Base-by-base conservation (phyloP, 2,113 vertebrate genomes). In the Phyllostomus discolor region DNA sequence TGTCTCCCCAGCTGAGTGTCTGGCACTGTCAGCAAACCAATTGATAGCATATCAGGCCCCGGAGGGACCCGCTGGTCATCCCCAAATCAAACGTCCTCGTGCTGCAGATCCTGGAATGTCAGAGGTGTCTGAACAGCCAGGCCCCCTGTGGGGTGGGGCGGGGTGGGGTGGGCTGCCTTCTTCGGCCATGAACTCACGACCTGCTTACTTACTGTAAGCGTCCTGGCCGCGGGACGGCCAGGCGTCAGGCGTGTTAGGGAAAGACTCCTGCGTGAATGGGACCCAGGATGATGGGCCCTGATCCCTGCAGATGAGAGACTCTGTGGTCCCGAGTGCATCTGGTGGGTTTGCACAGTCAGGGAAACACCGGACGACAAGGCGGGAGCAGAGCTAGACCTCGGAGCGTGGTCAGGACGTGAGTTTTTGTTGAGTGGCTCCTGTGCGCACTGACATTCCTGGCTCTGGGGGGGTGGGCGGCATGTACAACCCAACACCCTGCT, bases 81-180 rank as follows among this genome's bases (percentile, higher is more conserved):
- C 10, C 33, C 0, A 14, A 66, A 22, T 59, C n/a, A 26, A 33
- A 66, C 46, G 5, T 85, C 52, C 41, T 76, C 22, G 1, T 22
- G n/a, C 35, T 43, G 26, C 46, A 33, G 15, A 50, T 76, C 69
- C 28, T 7, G 80, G 70, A 33, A 38, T 22, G 22, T 5, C 12
- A 66, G 52, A 82, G 28, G 3, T 31, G 33, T 17, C 46, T 15
- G 17, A 10, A 31, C 14, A 4, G 0, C 11, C 1, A 17, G 85
- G 16, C 0, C 19, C 31, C 1, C 62, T 5, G 0, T 12, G 0
- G 20, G 31, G 7, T 15, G 22, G 75, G 22, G 35, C 1, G 17
- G 16, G 38, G 38, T 41, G 17, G 16, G 38, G 38, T 41, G 38
- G 38, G 54, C 67, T 28, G 24, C 69, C 78, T 31, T 35, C 2